These are phyloP conservation scores for Prionailurus viverrinus DNA, from an alignment of 2,113 vertebrate genomes.

Conservation along the genomic window DNA sequence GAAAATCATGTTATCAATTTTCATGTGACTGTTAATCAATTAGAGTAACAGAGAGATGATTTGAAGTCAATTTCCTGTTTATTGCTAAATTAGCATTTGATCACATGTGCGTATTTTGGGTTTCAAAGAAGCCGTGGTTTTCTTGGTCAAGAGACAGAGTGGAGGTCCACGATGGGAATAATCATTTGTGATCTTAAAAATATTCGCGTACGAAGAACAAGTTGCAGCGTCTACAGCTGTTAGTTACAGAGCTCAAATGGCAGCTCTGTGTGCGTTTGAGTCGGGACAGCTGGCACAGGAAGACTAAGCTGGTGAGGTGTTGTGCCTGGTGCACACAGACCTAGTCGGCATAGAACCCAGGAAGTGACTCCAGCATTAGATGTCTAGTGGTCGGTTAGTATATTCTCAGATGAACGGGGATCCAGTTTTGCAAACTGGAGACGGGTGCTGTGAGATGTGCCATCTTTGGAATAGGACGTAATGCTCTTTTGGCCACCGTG, in stretches of 20 bases:
- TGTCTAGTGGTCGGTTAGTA: neutral
- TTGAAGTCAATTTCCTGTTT: constrained; percentile 95
- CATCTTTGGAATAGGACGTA: neutral
- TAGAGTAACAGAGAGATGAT: constrained; percentile 94
- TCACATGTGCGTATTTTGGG: constrained; percentile 86
- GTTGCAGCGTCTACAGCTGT: neutral
- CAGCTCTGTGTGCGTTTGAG: neutral
- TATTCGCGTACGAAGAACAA: constrained; percentile 17
- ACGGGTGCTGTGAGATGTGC: neutral
- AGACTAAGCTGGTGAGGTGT: neutral
- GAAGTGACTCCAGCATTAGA: neutral
- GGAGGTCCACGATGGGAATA: constrained; percentile 67
- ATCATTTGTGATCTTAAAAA: constrained; percentile 75
- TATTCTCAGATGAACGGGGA: neutral
- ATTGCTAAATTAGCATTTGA: constrained; percentile 90
- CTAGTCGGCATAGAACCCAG: neutral
- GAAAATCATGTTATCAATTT: constrained; percentile 96
- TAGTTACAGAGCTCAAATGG: neutral
- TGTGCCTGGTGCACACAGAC: neutral
- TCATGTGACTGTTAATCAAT: constrained; percentile 97
- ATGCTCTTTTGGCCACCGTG: neutral
- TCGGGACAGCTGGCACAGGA: neutral
- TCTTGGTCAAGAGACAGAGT: constrained; percentile 77
- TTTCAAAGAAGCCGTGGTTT: constrained; percentile 77
- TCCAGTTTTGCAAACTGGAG: neutral